Percentiles rank a stretch among this genome's conserved stretches.
Evolutionary conservation across 2,797 vertebrate genomes (phyloP).

Genomic region (Sparus aurata): DNA sequence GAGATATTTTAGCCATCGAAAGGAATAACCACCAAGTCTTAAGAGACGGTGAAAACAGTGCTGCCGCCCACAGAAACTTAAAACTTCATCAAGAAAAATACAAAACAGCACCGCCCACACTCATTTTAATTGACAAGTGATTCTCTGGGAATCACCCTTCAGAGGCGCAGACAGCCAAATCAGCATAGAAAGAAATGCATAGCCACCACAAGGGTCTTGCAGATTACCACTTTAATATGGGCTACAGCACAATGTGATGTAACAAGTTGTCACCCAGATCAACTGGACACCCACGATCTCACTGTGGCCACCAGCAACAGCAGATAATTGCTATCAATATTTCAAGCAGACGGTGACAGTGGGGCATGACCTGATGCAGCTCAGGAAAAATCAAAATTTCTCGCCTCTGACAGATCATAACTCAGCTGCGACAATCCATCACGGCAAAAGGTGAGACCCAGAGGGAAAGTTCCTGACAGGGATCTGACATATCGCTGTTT

Average conservation of each 20-base stretch:
- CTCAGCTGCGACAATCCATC: conserved; percentile 71
- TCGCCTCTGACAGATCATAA: conserved; percentile 70
- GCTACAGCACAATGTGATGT: conserved; percentile 29
- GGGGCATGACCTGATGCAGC: conserved; percentile 70
- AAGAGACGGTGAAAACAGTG: conserved; percentile 9
- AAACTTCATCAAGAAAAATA: conserved; percentile 6
- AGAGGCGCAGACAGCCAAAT: background rate
- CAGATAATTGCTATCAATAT: conserved; percentile 78
- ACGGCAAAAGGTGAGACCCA: conserved; percentile 55
- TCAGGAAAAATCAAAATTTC: conserved; percentile 76
- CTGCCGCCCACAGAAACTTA: conserved; percentile 8
- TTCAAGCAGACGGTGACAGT: conserved; percentile 68
- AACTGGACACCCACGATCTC: conserved; percentile 13
- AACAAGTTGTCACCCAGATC: conserved; percentile 56
- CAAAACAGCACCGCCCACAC: conserved; percentile 21
- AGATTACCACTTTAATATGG: conserved; percentile 30
- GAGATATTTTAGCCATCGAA: conserved; percentile 24
- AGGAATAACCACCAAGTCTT: background rate
- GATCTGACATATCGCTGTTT: conserved; percentile 65
- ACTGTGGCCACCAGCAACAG: conserved; percentile 44
- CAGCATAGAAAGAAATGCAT: background rate
- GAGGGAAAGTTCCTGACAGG: conserved; percentile 60
- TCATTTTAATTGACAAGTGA: conserved; percentile 18
- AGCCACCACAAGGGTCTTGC: background rate
- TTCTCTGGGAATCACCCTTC: background rate